These are phyloP conservation scores for Ptychadena robeensis DNA, from an alignment of 2,797 vertebrate genomes.

Conservation along the genomic window DNA sequence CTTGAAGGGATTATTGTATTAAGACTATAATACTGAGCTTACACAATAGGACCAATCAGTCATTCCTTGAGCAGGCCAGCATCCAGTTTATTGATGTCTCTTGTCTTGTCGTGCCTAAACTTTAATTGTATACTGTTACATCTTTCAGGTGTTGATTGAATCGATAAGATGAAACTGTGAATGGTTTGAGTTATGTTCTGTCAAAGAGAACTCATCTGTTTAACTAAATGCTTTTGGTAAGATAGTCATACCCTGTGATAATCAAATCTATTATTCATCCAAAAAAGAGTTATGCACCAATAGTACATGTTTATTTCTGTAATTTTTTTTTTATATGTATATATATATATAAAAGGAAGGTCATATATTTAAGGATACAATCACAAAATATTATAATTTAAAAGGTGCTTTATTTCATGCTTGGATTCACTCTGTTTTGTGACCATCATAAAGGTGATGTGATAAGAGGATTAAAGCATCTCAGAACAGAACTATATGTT, in stretches of 20 bases:
- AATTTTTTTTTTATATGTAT: too few relatives aligned
- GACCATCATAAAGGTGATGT: slow-evolving; percentile 8
- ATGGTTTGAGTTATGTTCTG: slow-evolving; percentile 24
- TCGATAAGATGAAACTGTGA: slow-evolving; percentile 41
- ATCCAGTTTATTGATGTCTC: slow-evolving; percentile 54
- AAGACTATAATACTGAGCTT: slow-evolving; percentile 29
- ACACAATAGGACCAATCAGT: slow-evolving; percentile 53
- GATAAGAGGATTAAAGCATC: neutral
- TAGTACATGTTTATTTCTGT: neutral
- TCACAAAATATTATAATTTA: slow-evolving; percentile 11
- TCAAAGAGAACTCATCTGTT: slow-evolving; percentile 33
- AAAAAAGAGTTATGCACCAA: neutral
- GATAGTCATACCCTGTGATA: neutral
- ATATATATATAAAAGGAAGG: too few relatives aligned
- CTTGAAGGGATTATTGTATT: slow-evolving; percentile 49
- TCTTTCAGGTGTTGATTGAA: slow-evolving; percentile 54
- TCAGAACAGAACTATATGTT: slow-evolving; percentile 5
- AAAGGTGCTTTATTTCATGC: slow-evolving; percentile 12
- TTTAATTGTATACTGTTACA: slow-evolving; percentile 54
- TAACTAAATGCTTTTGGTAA: slow-evolving; percentile 3
- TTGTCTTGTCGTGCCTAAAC: slow-evolving; percentile 51
- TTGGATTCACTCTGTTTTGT: slow-evolving; percentile 18
- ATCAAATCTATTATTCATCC: neutral
- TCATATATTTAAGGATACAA: neutral
- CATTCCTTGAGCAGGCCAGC: slow-evolving; percentile 33